These are phyloP conservation scores for Podotricha telesiphe DNA, from an alignment of 2,888 invertebrate species.

Conservation along the genomic window DNA sequence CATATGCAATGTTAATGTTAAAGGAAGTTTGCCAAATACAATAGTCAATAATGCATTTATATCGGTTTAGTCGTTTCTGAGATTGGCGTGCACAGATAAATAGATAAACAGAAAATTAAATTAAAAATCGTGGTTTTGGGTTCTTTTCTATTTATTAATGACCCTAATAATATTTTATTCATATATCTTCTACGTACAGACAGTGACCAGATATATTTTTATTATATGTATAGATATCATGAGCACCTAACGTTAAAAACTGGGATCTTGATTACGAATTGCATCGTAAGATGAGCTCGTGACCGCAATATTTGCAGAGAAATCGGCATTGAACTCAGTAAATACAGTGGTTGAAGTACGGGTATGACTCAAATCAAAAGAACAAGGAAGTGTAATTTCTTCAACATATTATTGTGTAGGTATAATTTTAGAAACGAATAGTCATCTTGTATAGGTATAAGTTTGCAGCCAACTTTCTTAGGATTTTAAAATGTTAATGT, in stretches of 20 bases:
- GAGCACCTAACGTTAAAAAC: not conserved
- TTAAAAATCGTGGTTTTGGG: too few species aligned
- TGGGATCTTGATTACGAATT: slow-evolving; percentile 11
- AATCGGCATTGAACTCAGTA: slow-evolving; percentile 34
- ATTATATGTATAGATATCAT: too few species aligned
- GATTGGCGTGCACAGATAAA: too few species aligned
- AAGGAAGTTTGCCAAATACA: too few species aligned
- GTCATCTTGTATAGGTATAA: slow-evolving; percentile 3
- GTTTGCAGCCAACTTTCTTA: not conserved
- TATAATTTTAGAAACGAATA: slow-evolving; percentile 10
- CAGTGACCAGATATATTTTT: too few species aligned
- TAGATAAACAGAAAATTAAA: too few species aligned
- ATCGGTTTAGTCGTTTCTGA: too few species aligned
- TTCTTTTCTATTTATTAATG: too few species aligned
- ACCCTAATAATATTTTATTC: too few species aligned
- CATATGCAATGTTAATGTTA: too few species aligned
- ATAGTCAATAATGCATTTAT: too few species aligned
- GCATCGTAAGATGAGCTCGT: slow-evolving; percentile 18
- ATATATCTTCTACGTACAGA: too few species aligned
- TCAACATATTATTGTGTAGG: slow-evolving; percentile 1
- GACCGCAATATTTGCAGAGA: slow-evolving; percentile 46
- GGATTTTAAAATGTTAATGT: not conserved
- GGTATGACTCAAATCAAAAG: slow-evolving; percentile 15
- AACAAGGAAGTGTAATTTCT: slow-evolving; percentile 22
- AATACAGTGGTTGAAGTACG: slow-evolving; percentile 16